A percentile compares a stretch with the other conserved stretches of the same genome.
phyloP scores from a whole-genome alignment of 2,888 invertebrate genomes.

The Hypolimnas misippus region DNA sequence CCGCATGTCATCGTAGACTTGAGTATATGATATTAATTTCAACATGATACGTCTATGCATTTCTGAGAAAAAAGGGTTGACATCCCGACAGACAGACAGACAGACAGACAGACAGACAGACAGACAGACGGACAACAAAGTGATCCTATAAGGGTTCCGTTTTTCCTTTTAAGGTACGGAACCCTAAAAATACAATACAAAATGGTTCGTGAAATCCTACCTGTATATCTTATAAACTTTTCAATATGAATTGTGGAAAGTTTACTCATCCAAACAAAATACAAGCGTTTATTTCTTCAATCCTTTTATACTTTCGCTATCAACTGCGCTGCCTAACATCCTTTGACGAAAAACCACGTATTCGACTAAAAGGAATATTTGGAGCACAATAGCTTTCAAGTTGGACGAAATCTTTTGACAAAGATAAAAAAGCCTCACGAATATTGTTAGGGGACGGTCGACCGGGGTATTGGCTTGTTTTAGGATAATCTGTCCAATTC shows the following conservation, averaged over 20 bases:
- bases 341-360: constrained; percentile 13
- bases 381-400: constrained; percentile 20
- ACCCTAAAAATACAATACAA: no score
- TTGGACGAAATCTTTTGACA: constrained; percentile 19
- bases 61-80: no score
- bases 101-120: no score
- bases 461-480: constrained; percentile 25
- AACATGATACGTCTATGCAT: no score
- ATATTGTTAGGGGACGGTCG: constrained; percentile 12
- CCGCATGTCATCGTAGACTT: no score
- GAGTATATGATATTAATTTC: no score
- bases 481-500: constrained; percentile 21
- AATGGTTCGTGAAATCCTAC: no score
- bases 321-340: background rate
- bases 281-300: background rate
- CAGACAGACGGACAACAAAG: no score
- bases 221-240: no score
- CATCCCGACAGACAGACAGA: no score
- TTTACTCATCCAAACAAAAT: background rate
- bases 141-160: no score
- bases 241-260: background rate
- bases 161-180: no score
- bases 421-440: constrained; percentile 13
- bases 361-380: constrained; percentile 24
- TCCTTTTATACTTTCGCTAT: background rate